These are phyloP conservation scores for Apodemia duryi DNA, from an alignment of 2,888 invertebrate species.

Conservation along the genomic window DNA sequence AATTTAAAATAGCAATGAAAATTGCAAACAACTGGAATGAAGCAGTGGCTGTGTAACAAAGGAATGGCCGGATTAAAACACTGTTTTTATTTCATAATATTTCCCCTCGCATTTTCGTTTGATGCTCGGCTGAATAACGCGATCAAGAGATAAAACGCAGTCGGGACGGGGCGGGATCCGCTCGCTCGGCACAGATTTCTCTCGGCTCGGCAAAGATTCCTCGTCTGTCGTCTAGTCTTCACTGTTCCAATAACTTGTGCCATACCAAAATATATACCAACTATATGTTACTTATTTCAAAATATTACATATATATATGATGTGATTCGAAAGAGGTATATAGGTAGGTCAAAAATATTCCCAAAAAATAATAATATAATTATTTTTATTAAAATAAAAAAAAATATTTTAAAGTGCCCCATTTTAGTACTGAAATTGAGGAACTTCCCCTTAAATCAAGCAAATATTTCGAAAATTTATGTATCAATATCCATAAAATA, in stretches of 20 bases:
- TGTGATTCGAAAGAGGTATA: no score
- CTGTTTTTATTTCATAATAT: slow-evolving; percentile 59
- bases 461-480: no score
- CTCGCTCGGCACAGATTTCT: slow-evolving; percentile 51
- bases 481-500: no score
- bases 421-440: no score
- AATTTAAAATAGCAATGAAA: slow-evolving; percentile 16
- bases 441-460: no score
- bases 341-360: no score
- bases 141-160: slow-evolving; percentile 73
- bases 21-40: slow-evolving; percentile 34
- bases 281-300: neutral
- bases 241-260: slow-evolving; percentile 22
- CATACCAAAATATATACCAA: neutral
- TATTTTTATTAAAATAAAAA: no score
- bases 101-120: slow-evolving; percentile 65
- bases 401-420: no score
- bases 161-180: slow-evolving; percentile 48
- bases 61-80: slow-evolving; percentile 44
- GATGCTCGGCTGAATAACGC: slow-evolving; percentile 71
- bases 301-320: no score
- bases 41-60: slow-evolving; percentile 19
- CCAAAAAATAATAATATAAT: no score
- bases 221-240: slow-evolving; percentile 36
- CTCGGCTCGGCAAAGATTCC: slow-evolving; percentile 48